These are phyloP conservation scores for Papilio dardanus DNA, from an alignment of 1,140 invertebrate species.

Conservation along the genomic window DNA sequence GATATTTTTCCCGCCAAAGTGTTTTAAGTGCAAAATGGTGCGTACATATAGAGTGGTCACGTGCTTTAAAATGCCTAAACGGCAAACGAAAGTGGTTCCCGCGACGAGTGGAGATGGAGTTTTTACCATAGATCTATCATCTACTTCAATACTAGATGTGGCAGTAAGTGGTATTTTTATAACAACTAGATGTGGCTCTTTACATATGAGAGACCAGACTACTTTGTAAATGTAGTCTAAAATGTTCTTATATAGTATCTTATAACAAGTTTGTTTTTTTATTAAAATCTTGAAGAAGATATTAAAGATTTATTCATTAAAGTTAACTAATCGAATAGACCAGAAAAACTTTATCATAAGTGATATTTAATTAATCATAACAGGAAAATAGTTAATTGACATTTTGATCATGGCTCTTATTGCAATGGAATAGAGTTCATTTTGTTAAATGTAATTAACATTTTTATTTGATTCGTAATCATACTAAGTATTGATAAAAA, in stretches of 20 bases:
- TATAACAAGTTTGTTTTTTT: too few relatives aligned
- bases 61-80: conserved; percentile 69
- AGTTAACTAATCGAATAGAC: not conserved
- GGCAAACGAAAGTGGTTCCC: conserved; percentile 65
- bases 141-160: conserved; percentile 72
- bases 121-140: conserved; percentile 73
- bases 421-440: not conserved
- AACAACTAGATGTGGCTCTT: not conserved
- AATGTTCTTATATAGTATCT: too few relatives aligned
- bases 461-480: not conserved
- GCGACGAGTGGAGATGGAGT: conserved; percentile 61
- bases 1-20: conserved; percentile 40
- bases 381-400: not conserved
- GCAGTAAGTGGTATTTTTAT: conserved; percentile 56
- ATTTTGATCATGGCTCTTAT: not conserved
- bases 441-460: not conserved
- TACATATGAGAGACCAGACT: too few relatives aligned
- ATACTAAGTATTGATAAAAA: not conserved
- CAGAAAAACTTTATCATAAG: not conserved
- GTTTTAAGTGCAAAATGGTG: conserved; percentile 58
- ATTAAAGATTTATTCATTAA: not conserved
- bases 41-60: conserved; percentile 62
- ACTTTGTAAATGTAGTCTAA: too few relatives aligned
- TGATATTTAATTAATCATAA: conserved; percentile 8
- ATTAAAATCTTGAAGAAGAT: too few relatives aligned